Conservation (phyloP, 2,113 vertebrate species). For the Antennarius striatus region DNA sequence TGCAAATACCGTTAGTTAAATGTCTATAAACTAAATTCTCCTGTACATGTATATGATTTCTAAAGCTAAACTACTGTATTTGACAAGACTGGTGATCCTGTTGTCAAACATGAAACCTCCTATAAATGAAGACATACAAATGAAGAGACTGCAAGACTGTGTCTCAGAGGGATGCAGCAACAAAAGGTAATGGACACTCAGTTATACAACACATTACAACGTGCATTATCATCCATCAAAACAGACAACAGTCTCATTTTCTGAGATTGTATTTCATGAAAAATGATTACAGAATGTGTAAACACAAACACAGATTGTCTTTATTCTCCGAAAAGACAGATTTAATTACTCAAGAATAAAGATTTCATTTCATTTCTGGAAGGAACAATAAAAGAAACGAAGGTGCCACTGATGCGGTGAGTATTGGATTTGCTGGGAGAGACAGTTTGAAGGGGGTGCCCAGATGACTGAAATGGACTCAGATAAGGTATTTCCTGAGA, state of each 20-base stretch:
- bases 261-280: constrained; percentile 17
- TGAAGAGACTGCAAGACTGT: too few species aligned
- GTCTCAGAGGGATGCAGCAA: constrained; percentile 78
- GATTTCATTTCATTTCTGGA: background rate
- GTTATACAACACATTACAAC: constrained; percentile 25
- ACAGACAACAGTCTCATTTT: constrained; percentile 15
- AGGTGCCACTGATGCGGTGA: constrained; percentile 68
- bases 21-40: too few species aligned
- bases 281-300: background rate
- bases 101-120: too few species aligned
- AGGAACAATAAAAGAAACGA: constrained; percentile 47
- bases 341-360: constrained; percentile 17
- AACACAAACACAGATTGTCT: constrained; percentile 20
- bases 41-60: too few species aligned
- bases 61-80: too few species aligned
- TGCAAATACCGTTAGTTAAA: too few species aligned
- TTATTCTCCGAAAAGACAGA: background rate
- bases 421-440: background rate
- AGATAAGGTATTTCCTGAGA: constrained; percentile 57
- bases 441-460: constrained; percentile 26
- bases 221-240: constrained; percentile 38
- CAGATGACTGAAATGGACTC: constrained; percentile 75
- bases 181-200: constrained; percentile 58
- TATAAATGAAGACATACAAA: too few species aligned
- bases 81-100: too few species aligned